Conservation (phyloP, 2,888 invertebrate genomes). For the Molanna angustata region DNA sequence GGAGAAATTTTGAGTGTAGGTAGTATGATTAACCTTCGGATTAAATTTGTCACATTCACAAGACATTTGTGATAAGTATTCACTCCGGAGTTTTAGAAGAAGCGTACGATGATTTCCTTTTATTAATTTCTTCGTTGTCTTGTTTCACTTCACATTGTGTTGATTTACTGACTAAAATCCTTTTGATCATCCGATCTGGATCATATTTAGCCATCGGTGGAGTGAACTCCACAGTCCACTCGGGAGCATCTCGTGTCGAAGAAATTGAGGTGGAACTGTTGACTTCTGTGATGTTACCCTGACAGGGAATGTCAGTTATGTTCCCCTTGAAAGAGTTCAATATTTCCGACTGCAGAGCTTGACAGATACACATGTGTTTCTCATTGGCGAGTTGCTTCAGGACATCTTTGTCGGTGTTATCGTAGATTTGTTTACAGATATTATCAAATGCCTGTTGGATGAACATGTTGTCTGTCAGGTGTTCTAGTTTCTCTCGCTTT, state of each 20-base stretch:
- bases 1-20: too few relatives aligned
- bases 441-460: constrained; percentile 13
- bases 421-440: constrained; percentile 6
- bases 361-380: constrained; percentile 5
- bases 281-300: background rate
- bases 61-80: too few relatives aligned
- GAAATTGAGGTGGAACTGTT: background rate
- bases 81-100: too few relatives aligned
- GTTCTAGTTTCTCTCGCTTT: background rate
- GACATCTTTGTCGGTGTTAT: constrained; percentile 5
- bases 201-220: constrained; percentile 11
- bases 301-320: background rate
- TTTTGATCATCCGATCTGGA: constrained; percentile 11
- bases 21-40: too few relatives aligned
- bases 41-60: too few relatives aligned
- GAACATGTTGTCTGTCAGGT: constrained; percentile 1
- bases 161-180: too few relatives aligned
- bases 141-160: too few relatives aligned
- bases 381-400: constrained; percentile 1
- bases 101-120: too few relatives aligned
- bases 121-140: too few relatives aligned
- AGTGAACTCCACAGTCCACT: constrained; percentile 13
- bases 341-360: constrained; percentile 10
- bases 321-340: constrained; percentile 1
- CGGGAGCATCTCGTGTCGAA: background rate